Evolutionary conservation across 37 sponge, comb jelly and placozoan genomes (phyloP), one percentile per base, ranked within the genome.

Genomic region (Oscarella lobularis): DNA sequence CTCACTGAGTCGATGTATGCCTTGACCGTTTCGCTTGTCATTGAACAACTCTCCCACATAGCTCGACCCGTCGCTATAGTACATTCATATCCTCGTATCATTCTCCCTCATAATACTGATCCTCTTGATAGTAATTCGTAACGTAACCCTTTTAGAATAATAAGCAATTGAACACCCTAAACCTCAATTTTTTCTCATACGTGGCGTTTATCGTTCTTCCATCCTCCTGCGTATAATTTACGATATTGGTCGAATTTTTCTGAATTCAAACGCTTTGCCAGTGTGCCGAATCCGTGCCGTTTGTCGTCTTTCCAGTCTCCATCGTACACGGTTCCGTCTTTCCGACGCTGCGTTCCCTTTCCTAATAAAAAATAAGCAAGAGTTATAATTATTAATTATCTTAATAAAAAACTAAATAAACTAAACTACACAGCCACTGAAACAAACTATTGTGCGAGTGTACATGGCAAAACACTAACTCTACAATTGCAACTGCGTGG

Each of bases 1-100:
- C 73, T 79, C 38, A 87, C 88, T 77, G 38, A 94, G 67, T 67
- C 83, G 84, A 0, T 90, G 76, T 32, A 94, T 31, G 31, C 95
- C 95, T 55, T 78, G 83, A 14, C 95, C 95, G 39, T 82, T 81
- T 68, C 88, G 54, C 41, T 83, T 67, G 79, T 90, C 91, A 40
- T 79, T 71, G n/a, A 82, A 82, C 95, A 91, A 94, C 74, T 94
- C 95, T 41, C 98, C 98, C 68, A 92, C 98, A 78, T 97, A 97
- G 4, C 92, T 81, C 35, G 91, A 93, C 29, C 94, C 94, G 77
- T 97, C 94, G 27, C 38, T 33, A 40, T 82, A 93, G 73, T 90
- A 85, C 98, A 90, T 93, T 71, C 98, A 80, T 76, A 41, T 82
- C 83, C 6, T 68, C 87, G 72, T 90, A 93, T 94, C 98, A 97